Evolutionary conservation across 2,888 invertebrate species (phyloP).

Genomic region (Dicroscelio sp.): DNA sequence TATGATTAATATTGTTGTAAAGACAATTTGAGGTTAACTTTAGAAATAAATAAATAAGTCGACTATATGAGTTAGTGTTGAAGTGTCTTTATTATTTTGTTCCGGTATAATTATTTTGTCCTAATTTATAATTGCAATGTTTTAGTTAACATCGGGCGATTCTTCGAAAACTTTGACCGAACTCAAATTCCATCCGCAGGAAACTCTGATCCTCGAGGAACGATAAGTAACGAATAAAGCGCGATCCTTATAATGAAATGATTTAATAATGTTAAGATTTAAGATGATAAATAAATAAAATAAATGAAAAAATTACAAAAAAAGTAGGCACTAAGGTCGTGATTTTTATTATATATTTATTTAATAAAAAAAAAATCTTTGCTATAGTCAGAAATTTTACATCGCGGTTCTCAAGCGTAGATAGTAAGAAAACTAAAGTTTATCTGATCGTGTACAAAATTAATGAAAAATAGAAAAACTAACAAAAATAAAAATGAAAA

Average conservation of each 20-base stretch:
- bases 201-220: slow-evolving; percentile 98
- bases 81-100: too few relatives aligned
- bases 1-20: too few relatives aligned
- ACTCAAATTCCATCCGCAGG: slow-evolving; percentile 97
- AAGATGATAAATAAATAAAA: slow-evolving; percentile 53
- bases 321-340: slow-evolving; percentile 88
- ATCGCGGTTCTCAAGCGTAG: slow-evolving; percentile 55
- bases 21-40: too few relatives aligned
- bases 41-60: too few relatives aligned
- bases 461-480: slow-evolving; percentile 38
- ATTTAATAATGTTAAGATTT: slow-evolving; percentile 76
- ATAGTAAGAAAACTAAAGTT: slow-evolving; percentile 51
- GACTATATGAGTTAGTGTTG: too few relatives aligned
- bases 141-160: slow-evolving; percentile 96
- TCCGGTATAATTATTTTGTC: too few relatives aligned
- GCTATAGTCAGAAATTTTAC: slow-evolving; percentile 73
- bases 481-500: too few relatives aligned
- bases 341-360: slow-evolving; percentile 91
- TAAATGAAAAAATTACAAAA: slow-evolving; percentile 82
- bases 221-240: slow-evolving; percentile 93
- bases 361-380: slow-evolving; percentile 87
- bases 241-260: slow-evolving; percentile 56
- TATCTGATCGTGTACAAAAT: slow-evolving; percentile 76
- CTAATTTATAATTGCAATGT: too few relatives aligned
- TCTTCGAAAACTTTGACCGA: slow-evolving; percentile 95